These are phyloP conservation scores for Protaetia brevitarsis DNA, from an alignment of 1,140 invertebrate species.

Conservation along the genomic window DNA sequence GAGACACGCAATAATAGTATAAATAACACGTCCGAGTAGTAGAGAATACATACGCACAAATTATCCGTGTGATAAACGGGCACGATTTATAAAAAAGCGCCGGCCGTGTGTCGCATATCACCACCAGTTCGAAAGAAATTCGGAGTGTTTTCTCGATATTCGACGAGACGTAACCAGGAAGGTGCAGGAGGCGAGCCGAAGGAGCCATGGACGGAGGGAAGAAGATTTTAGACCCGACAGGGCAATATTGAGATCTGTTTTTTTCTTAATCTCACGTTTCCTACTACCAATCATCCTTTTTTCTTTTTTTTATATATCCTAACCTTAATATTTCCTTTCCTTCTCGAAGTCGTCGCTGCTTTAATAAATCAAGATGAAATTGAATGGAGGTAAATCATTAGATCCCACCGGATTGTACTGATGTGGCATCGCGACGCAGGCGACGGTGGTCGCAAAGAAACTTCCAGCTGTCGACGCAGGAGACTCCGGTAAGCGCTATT, in stretches of 20 bases:
- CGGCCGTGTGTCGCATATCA: no score
- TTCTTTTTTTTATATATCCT: neutral
- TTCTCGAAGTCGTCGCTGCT: neutral
- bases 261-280: neutral
- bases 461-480: constrained; percentile 46
- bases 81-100: no score
- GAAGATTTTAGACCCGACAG: constrained; percentile 45
- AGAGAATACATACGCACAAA: no score
- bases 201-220: constrained; percentile 43
- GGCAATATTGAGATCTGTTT: constrained; percentile 41
- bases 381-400: constrained; percentile 43
- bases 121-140: no score
- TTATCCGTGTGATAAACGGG: no score
- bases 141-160: no score
- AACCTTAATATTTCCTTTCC: neutral
- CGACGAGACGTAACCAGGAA: neutral
- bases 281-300: neutral
- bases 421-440: constrained; percentile 43
- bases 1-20: neutral
- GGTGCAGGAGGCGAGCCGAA: neutral
- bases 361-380: constrained; percentile 29
- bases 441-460: constrained; percentile 47
- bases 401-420: constrained; percentile 49
- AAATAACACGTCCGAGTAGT: no score
- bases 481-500: constrained; percentile 45